phyloP scores from a whole-genome alignment of 2,113 vertebrate species.

The Entosphenus tridentatus region DNA sequence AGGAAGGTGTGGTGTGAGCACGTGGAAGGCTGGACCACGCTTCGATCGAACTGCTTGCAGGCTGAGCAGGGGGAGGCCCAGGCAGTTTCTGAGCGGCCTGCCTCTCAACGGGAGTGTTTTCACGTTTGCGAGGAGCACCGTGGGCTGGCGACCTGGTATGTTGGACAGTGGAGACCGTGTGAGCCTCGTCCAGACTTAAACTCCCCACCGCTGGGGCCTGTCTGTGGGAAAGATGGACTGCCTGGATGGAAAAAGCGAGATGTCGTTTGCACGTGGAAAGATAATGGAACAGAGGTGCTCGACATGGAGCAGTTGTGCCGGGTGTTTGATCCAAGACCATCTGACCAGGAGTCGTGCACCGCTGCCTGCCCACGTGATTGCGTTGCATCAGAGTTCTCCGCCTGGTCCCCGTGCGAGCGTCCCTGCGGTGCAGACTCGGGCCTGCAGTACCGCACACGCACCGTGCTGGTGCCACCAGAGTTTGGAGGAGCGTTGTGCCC shows the following conservation, averaged over 20 bases:
- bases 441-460: constrained; percentile 42
- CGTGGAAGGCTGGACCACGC: constrained; percentile 59
- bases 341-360: constrained; percentile 59
- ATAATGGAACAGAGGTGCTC: constrained; percentile 37
- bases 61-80: constrained; percentile 39
- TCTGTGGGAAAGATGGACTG: constrained; percentile 54
- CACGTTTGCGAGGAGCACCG: constrained; percentile 78
- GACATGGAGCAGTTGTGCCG: constrained; percentile 40
- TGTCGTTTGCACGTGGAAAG: constrained; percentile 41
- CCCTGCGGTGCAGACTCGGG: constrained; percentile 24
- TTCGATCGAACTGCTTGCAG: constrained; percentile 46
- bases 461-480: constrained; percentile 41
- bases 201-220: constrained; percentile 18
- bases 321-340: constrained; percentile 42
- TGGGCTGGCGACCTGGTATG: constrained; percentile 67
- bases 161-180: constrained; percentile 51
- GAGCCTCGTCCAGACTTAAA: constrained; percentile 23
- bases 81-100: constrained; percentile 8
- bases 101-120: constrained; percentile 35
- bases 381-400: constrained; percentile 49
- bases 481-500: constrained; percentile 59
- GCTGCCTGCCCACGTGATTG: constrained; percentile 77
- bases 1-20: constrained; percentile 73
- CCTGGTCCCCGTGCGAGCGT: constrained; percentile 46
- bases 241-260: constrained; percentile 56